These are phyloP conservation scores for Panthera leo DNA, from an alignment of 2,113 vertebrate genomes.

Conservation along the genomic window DNA sequence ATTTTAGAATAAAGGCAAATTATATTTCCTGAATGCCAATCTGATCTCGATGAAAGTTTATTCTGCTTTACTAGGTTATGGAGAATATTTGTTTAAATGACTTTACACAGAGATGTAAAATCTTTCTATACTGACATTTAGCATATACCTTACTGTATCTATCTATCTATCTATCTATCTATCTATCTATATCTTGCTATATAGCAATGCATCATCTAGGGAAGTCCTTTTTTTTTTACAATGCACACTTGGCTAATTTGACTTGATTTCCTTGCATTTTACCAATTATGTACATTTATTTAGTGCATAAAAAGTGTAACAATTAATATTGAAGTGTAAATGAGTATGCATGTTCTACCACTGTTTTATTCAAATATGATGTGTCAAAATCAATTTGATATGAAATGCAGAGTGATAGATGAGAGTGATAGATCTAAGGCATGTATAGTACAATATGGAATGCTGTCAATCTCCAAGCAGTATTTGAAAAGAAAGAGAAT, in stretches of 20 bases:
- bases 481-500: neutral
- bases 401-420: constrained; percentile 71
- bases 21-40: neutral
- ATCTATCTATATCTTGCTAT: neutral
- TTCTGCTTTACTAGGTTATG: neutral
- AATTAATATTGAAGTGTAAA: constrained; percentile 80
- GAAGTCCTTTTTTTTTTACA: constrained; percentile 9
- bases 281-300: constrained; percentile 77
- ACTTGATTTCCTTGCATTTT: constrained; percentile 69
- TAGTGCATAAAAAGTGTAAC: constrained; percentile 75
- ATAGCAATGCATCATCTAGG: neutral
- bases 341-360: constrained; percentile 77
- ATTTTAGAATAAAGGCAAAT: neutral
- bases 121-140: neutral
- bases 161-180: too few relatives aligned
- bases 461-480: neutral
- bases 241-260: constrained; percentile 65
- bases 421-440: constrained; percentile 37
- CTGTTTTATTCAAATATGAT: constrained; percentile 81
- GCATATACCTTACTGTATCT: neutral
- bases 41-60: neutral
- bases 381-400: constrained; percentile 77
- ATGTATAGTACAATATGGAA: neutral
- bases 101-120: constrained; percentile 19
- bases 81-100: constrained; percentile 25